Evolutionary conservation across 2,113 vertebrate genomes (phyloP), one percentile per base, ranked within the genome.

Genomic region (Mugil cephalus): DNA sequence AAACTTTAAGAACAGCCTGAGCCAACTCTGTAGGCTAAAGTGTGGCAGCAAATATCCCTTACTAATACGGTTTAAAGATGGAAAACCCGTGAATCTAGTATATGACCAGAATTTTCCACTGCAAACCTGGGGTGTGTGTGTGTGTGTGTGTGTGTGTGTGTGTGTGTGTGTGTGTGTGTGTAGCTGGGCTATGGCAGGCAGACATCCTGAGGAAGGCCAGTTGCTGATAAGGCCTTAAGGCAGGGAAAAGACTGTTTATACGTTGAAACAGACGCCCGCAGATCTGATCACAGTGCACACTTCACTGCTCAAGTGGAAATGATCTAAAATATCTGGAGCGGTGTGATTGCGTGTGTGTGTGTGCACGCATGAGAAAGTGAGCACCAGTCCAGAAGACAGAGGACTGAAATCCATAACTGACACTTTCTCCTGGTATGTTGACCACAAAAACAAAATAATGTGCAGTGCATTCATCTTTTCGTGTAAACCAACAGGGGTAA

Each of bases 121-220:
- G 39, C 38, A 40, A 46, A 24, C 8, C 34, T 43, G 15, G 56
- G 43, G 74, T 52, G 43, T 51, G 43, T 74, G 54, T 75, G 67
- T 77, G 72, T 48, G 61, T 66, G 54, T 21, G 63, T 30, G 51
- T 63, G 72, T 47, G 79, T 67, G 63, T 72, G 52, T 45, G 21
- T 74, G 63, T 73, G 74, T 81, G 79, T 81, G 77, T 18, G 74
- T 74, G 71, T 66, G 58, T 84, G 46, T 80, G 50, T 58, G 36
- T 34, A 34, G 21, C 17, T 52, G 67, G 8, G 66, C 35, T 35
- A 53, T 59, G 36, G 17, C 71, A 67, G 74, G 46, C 83, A 87
- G 82, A 90, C 90, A 90, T 94, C 92, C 93, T 93, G 90, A 91
- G 93, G 93, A 93, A 93, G 87, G 83, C 82, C 76, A 77, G 87